Evolutionary conservation across 2,888 invertebrate genomes (phyloP), one percentile per base, ranked within the genome.

Genomic region (Phrixothrix hirtus): DNA sequence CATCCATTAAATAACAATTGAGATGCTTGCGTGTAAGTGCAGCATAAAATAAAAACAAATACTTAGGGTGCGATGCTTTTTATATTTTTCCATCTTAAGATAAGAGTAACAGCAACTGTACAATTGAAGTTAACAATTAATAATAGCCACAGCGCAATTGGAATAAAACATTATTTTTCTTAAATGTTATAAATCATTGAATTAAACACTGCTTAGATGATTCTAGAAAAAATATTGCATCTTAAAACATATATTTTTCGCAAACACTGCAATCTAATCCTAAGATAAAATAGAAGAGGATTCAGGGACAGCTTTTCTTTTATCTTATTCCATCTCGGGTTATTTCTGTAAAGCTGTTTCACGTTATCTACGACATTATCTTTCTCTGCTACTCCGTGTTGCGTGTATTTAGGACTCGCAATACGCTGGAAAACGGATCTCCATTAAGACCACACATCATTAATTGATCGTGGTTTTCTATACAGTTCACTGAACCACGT

Each of bases 401-500:
- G 53, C 53, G 53, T 53, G 53, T 47, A 47, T 47, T 53, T 43
- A 47, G 53, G 37, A 38, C 38, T 46, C 41, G 53, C 43, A 41
- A 26, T 17, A 35, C 48, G 34, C 42, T 43, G 45, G 49, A 38
- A 51, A 55, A 44, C 51, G 48, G 51, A 58, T 50, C 50, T 56
- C 55, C 58, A 58, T 58, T 58, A 58, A 55, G 54, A 52, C 50
- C 57, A 47, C 54, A 49, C 53, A 57, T 54, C 50, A 57, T 54
- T 54, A 50, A 53, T 56, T 56, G 44, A 48, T 56, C 44, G 44
- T 36, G 53, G 44, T 49, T 57, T 52, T 53, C 41, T 52, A 31
- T 45, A 47, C 44, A 47, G 47, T 45, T 45, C 44, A 48, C 48
- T 49, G 53, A 47, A 49, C 54, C 39, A 43, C 38, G 44, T 39